Evolutionary conservation across 1,140 invertebrate species (phyloP).

Genomic region (Heterodera carotae): DNA sequence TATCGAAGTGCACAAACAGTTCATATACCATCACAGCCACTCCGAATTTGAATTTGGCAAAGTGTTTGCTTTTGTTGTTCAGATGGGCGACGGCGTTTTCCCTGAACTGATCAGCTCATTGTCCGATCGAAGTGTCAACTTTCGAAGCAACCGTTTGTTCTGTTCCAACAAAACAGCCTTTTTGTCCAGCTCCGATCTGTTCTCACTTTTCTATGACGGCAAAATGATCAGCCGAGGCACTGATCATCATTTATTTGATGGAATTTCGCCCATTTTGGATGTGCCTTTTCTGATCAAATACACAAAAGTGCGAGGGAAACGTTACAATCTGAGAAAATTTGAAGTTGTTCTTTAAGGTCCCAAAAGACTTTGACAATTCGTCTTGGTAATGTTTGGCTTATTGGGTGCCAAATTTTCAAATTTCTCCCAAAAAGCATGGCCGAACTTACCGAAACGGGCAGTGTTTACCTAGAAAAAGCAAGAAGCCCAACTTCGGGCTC

Average conservation of each 20-base stretch:
- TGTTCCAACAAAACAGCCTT: conserved; percentile 53
- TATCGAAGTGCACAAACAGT: conserved; percentile 36
- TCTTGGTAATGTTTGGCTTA: conserved; percentile 25
- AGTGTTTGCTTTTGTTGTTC: background rate
- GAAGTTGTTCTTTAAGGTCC: conserved; percentile 33
- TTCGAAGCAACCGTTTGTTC: conserved; percentile 36
- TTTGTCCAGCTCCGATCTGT: conserved; percentile 46
- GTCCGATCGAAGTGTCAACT: background rate
- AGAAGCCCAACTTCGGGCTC: background rate
- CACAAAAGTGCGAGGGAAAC: conserved; percentile 33
- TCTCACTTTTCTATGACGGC: conserved; percentile 44
- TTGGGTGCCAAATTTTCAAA: background rate
- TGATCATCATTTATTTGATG: too few relatives aligned
- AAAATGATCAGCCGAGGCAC: conserved; percentile 17
- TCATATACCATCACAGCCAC: background rate
- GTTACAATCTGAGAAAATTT: background rate
- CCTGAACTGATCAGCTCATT: background rate
- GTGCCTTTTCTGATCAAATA: conserved; percentile 50
- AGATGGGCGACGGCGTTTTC: background rate
- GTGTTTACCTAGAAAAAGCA: background rate
- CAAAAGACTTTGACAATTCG: conserved; percentile 40
- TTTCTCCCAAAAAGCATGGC: conserved; percentile 5
- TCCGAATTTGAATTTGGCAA: background rate
- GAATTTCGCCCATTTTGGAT: conserved; percentile 15
- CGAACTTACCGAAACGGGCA: conserved; percentile 33